Base-by-base conservation (phyloP, 2,888 invertebrate genomes). In the Drosophila barbarae region DNA sequence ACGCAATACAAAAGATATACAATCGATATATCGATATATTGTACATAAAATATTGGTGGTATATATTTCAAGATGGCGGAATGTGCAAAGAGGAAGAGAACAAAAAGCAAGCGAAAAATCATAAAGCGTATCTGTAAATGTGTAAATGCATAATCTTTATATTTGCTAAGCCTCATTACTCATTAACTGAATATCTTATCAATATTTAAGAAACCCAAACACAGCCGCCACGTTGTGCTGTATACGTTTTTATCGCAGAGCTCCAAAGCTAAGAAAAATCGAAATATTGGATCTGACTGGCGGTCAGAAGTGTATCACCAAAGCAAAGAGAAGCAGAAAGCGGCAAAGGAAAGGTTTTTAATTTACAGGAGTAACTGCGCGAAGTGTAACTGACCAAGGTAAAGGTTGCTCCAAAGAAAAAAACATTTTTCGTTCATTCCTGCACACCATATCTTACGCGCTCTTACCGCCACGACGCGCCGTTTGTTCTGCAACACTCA, bases 51-150 rank as follows among this genome's bases (percentile, higher is more conserved):
- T 52, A 52, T 30, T 51, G 28, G 34, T 55, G 55, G 55, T 55
- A 53, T 53, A 39, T 57, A 39, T 59, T 61, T 18, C 61, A 65
- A 65, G 65, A 65, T 65, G 65, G 65, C 65, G 65, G 56, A 65
- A 66, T 42, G 34, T 66, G 50, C 51, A 13, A 57, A 56, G 68
- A 66, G 46, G 58, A 66, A 76, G 73, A 78, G 76, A 82, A 83
- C 77, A 83, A 83, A 78, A 83, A 78, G 84, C 82, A 82, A 83
- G 77, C 77, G 81, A 78, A 83, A 78, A 78, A 71, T 83, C 71
- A 65, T 83, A 69, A 80, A 77, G 76, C 80, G 81, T 78, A 71
- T 55, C n/a, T 78, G 83, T 77, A 71, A 83, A 75, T 80, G 82
- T 77, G 71, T 71, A 75, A 77, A 75, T 81, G 78, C 71, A 66